These are phyloP conservation scores for Pelodytes ibericus DNA, from an alignment of 2,797 vertebrate genomes.

Conservation along the genomic window DNA sequence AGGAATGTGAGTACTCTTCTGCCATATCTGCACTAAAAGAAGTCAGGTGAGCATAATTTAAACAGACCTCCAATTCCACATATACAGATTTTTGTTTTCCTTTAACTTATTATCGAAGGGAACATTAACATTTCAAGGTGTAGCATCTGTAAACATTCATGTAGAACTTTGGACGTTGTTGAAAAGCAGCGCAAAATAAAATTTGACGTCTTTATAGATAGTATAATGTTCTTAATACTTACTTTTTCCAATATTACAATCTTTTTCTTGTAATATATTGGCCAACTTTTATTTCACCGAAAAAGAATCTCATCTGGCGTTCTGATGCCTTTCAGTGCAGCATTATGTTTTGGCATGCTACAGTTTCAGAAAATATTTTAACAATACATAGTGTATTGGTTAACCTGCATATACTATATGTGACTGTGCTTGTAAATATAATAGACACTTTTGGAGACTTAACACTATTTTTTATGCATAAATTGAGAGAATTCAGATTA, in stretches of 20 bases:
- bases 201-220: background rate
- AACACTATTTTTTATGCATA: conserved; percentile 12
- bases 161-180: background rate
- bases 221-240: background rate
- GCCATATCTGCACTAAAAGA: background rate
- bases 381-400: conserved; percentile 40
- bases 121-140: background rate
- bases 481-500: background rate
- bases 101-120: background rate
- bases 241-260: conserved; percentile 5
- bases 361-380: conserved; percentile 30
- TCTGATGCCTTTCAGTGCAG: conserved; percentile 24
- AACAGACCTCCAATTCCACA: background rate
- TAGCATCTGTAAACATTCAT: background rate
- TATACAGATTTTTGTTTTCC: background rate
- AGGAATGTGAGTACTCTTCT: background rate
- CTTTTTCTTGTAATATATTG: conserved; percentile 25
- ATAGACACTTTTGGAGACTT: conserved; percentile 32
- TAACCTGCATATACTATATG: conserved; percentile 34
- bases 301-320: conserved; percentile 40
- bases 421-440: conserved; percentile 41
- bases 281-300: conserved; percentile 45
- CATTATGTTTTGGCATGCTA: conserved; percentile 31
- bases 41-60: background rate
- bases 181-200: background rate